These are phyloP conservation scores for Drosophila anomalata DNA, from an alignment of 2,888 invertebrate genomes.

Conservation along the genomic window DNA sequence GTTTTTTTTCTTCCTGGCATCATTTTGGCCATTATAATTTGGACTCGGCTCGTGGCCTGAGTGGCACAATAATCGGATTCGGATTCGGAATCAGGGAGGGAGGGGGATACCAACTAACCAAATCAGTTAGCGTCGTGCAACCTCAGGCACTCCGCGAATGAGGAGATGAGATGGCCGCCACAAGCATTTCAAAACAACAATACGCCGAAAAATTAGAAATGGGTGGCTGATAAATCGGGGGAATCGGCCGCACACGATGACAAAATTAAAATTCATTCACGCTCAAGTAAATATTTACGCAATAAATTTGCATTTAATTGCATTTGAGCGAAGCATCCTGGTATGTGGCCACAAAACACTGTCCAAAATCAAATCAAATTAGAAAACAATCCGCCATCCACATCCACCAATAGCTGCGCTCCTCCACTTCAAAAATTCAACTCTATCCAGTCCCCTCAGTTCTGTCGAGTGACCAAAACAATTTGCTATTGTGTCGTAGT, in stretches of 20 bases:
- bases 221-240: slow-evolving; percentile 4
- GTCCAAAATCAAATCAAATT: slow-evolving; percentile 71
- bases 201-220: slow-evolving; percentile 26
- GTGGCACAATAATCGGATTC: slow-evolving; percentile 39
- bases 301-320: slow-evolving; percentile 79
- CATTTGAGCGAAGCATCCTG: slow-evolving; percentile 56
- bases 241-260: slow-evolving; percentile 28
- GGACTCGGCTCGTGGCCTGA: slow-evolving; percentile 18
- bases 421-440: slow-evolving; percentile 13
- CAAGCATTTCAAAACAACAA: slow-evolving; percentile 46
- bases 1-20: slow-evolving; percentile 14
- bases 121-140: slow-evolving; percentile 43
- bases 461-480: slow-evolving; percentile 60
- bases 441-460: slow-evolving; percentile 1
- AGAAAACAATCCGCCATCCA: slow-evolving; percentile 48
- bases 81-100: slow-evolving; percentile 6
- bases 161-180: slow-evolving; percentile 13
- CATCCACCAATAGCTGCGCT: slow-evolving; percentile 12
- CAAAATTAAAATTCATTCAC: slow-evolving; percentile 78
- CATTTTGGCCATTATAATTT: slow-evolving; percentile 50
- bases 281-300: slow-evolving; percentile 80
- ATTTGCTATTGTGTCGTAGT: slow-evolving; percentile 54
- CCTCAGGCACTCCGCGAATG: slow-evolving; percentile 57
- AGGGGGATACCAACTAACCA: slow-evolving; percentile 14
- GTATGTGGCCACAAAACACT: slow-evolving; percentile 60